These are phyloP conservation scores for Seriola dumerili DNA, from an alignment of 2,113 vertebrate genomes.

Conservation along the genomic window DNA sequence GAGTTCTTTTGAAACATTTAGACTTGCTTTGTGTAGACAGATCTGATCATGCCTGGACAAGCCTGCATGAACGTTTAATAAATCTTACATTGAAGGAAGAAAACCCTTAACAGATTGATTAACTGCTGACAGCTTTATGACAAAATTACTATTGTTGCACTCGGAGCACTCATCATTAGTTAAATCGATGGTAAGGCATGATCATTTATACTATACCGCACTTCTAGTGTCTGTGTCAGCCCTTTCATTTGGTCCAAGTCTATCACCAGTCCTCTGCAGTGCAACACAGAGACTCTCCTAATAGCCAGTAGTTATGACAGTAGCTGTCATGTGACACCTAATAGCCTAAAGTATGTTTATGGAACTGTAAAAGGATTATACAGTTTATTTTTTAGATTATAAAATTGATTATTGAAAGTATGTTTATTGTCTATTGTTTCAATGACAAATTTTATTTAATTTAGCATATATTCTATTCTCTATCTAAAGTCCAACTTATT, in stretches of 20 bases:
- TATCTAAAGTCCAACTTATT: background rate
- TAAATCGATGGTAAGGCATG: slow-evolving; percentile 84
- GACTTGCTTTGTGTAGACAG: slow-evolving; percentile 83
- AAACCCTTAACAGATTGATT: slow-evolving; percentile 89
- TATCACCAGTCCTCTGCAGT: slow-evolving; percentile 73
- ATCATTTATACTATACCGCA: slow-evolving; percentile 81
- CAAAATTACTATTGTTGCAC: slow-evolving; percentile 88
- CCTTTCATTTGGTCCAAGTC: slow-evolving; percentile 80
- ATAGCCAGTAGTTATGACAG: slow-evolving; percentile 70
- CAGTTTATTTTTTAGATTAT: background rate
- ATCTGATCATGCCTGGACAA: slow-evolving; percentile 86
- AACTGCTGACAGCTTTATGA: slow-evolving; percentile 91
- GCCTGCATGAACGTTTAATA: slow-evolving; percentile 87
- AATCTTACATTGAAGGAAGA: slow-evolving; percentile 88
- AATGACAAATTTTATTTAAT: background rate
- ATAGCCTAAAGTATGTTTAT: slow-evolving; percentile 29
- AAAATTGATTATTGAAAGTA: background rate
- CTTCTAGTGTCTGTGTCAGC: slow-evolving; percentile 69
- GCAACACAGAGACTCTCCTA: slow-evolving; percentile 58
- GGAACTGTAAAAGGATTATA: background rate
- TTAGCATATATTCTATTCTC: background rate
- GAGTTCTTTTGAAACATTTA: slow-evolving; percentile 75
- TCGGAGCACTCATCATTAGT: slow-evolving; percentile 86
- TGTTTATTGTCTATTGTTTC: background rate
- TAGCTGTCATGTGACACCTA: slow-evolving; percentile 59